A percentile compares a stretch with the other conserved stretches of the same genome.
Evolutionary conservation across 2,797 vertebrate genomes (phyloP).

Genomic region (Gymnodraco acuticeps): DNA sequence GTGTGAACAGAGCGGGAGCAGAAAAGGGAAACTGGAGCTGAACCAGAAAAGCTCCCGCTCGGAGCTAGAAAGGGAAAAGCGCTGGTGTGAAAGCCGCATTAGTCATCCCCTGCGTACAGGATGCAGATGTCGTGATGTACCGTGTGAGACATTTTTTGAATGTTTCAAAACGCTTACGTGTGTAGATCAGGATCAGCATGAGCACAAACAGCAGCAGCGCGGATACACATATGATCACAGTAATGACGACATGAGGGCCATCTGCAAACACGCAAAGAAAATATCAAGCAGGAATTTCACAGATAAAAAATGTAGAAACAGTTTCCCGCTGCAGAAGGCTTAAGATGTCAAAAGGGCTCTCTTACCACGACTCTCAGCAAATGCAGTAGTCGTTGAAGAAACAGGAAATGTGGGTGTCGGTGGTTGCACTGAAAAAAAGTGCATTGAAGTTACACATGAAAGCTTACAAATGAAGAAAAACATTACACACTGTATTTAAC

Average conservation of each 20-base stretch:
- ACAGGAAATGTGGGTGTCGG: background rate
- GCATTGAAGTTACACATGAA: background rate
- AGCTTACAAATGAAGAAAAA: background rate
- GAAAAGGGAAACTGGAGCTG: no score
- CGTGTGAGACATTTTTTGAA: background rate
- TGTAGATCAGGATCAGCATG: constrained; percentile 9
- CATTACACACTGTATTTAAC: no score
- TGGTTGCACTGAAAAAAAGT: background rate
- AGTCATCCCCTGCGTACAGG: background rate
- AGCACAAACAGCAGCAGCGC: constrained; percentile 11
- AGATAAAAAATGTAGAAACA: background rate
- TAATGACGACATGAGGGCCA: accelerated
- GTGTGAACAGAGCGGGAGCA: no score
- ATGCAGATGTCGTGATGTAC: accelerated
- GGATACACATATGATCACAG: background rate
- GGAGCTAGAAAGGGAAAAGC: no score
- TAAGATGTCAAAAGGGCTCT: background rate
- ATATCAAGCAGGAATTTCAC: background rate
- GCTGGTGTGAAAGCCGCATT: no score
- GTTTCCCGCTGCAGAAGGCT: background rate
- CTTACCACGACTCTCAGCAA: background rate
- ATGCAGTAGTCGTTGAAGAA: background rate
- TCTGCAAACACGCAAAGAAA: background rate
- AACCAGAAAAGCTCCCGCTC: no score
- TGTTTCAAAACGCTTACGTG: constrained; percentile 32